These are phyloP conservation scores for Nasonia giraulti DNA, from an alignment of 1,140 invertebrate genomes.

Conservation along the genomic window DNA sequence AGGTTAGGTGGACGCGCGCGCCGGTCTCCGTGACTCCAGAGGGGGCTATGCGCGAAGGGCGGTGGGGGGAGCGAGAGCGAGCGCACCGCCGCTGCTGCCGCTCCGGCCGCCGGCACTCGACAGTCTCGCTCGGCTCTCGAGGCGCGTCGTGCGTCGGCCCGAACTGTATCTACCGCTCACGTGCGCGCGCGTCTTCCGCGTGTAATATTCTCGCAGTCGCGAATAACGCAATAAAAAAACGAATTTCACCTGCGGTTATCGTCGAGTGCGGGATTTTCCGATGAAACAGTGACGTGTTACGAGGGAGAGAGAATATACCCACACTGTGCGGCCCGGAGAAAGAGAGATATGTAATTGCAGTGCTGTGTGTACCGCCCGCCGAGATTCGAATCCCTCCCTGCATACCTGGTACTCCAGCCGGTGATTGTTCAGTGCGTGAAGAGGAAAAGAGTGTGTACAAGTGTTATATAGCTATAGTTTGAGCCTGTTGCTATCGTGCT, in stretches of 20 bases:
- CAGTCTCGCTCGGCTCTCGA: slow-evolving; percentile 23
- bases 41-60: not conserved
- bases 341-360: slow-evolving; percentile 4
- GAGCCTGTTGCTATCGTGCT: not conserved
- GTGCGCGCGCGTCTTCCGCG: not conserved
- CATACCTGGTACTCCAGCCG: not conserved
- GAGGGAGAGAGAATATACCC: not conserved
- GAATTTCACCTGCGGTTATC: not conserved
- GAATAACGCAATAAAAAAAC: not conserved
- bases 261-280: not conserved
- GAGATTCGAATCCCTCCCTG: not conserved
- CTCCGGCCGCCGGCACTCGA: not conserved
- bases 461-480: slow-evolving; percentile 13
- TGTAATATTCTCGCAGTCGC: not conserved
- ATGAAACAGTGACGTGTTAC: not conserved
- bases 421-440: slow-evolving; percentile 10
- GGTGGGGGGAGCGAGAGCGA: not conserved
- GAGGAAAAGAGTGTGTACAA: slow-evolving; percentile 22
- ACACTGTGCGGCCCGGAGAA: not conserved
- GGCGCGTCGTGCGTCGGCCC: slow-evolving; percentile 14
- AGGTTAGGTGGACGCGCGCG: slow-evolving; percentile 41
- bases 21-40: slow-evolving; percentile 16
- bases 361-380: not conserved
- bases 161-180: not conserved
- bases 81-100: not conserved